phyloP scores from a whole-genome alignment of 2,797 vertebrate species.

The Ceryle rudis region DNA sequence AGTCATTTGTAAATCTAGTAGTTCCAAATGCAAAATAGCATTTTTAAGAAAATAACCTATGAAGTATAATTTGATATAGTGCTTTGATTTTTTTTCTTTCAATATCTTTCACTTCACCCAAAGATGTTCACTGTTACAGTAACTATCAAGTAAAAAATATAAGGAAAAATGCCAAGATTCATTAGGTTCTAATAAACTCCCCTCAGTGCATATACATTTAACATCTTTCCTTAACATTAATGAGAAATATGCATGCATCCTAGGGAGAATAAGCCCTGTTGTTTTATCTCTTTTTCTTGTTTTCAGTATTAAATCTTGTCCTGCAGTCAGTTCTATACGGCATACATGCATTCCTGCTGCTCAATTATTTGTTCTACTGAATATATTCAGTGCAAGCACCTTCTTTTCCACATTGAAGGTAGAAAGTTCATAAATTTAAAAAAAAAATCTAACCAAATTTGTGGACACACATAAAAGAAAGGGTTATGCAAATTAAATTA shows the following conservation, averaged over 20 bases:
- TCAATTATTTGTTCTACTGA: constrained; percentile 59
- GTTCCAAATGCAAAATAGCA: not conserved
- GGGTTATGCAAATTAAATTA: constrained; percentile 71
- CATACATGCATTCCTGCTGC: constrained; percentile 11
- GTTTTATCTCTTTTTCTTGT: constrained; percentile 60
- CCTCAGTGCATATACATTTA: constrained; percentile 47
- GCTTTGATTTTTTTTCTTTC: not conserved
- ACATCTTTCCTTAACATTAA: constrained; percentile 75
- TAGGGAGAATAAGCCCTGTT: constrained; percentile 45
- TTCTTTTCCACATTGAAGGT: constrained; percentile 15
- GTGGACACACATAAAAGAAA: constrained; percentile 36
- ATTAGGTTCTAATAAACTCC: constrained; percentile 66
- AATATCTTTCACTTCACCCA: not conserved
- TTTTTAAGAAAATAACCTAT: not conserved
- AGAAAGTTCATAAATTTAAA: constrained; percentile 60
- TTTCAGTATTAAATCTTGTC: constrained; percentile 70
- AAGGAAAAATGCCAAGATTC: constrained; percentile 34
- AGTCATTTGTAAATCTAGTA: not conserved
- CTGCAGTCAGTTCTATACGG: constrained; percentile 52
- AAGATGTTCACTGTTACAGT: not conserved
- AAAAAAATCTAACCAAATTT: constrained; percentile 36
- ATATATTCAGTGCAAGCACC: constrained; percentile 20
- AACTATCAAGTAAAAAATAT: not conserved
- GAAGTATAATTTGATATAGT: not conserved
- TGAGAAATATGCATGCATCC: constrained; percentile 49